Evolutionary conservation across 2,888 invertebrate species (phyloP).

Genomic region (Diaprepes abbreviatus): DNA sequence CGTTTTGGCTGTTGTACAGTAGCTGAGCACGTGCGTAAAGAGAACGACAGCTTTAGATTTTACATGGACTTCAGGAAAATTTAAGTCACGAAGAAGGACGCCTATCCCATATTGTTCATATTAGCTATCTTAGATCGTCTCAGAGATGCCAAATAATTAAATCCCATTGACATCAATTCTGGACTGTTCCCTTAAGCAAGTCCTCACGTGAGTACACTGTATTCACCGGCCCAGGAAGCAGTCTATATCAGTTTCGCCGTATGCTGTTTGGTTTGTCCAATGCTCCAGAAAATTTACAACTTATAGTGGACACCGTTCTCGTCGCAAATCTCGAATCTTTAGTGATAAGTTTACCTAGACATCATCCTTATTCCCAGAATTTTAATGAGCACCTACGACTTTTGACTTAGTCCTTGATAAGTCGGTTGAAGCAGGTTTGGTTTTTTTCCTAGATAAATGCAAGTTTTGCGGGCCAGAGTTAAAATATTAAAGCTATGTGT

Average conservation of each 20-base stretch:
- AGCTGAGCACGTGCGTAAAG: slow-evolving; percentile 36
- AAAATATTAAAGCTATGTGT: no score
- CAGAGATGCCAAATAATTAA: slow-evolving; percentile 56
- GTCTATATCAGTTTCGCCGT: slow-evolving; percentile 56
- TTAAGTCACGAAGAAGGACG: background rate
- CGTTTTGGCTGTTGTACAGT: slow-evolving; percentile 20
- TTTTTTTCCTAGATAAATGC: no score
- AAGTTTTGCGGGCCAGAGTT: no score
- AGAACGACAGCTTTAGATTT: no score
- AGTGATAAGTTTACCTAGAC: slow-evolving; percentile 52
- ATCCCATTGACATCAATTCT: slow-evolving; percentile 55
- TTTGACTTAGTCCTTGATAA: slow-evolving; percentile 44
- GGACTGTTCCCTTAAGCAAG: slow-evolving; percentile 56
- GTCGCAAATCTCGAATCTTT: slow-evolving; percentile 51
- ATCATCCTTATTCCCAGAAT: slow-evolving; percentile 46
- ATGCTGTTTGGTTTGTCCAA: slow-evolving; percentile 58
- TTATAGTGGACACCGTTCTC: slow-evolving; percentile 54
- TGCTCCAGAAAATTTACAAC: slow-evolving; percentile 58
- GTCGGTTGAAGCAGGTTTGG: slow-evolving; percentile 17
- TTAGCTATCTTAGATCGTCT: no score
- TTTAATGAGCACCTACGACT: slow-evolving; percentile 48
- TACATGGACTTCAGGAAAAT: background rate
- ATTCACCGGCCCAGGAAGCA: slow-evolving; percentile 56
- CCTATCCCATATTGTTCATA: no score
- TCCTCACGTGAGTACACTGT: slow-evolving; percentile 53